These are phyloP conservation scores for Papilio demoleus DNA, from an alignment of 2,888 invertebrate genomes.

Conservation along the genomic window DNA sequence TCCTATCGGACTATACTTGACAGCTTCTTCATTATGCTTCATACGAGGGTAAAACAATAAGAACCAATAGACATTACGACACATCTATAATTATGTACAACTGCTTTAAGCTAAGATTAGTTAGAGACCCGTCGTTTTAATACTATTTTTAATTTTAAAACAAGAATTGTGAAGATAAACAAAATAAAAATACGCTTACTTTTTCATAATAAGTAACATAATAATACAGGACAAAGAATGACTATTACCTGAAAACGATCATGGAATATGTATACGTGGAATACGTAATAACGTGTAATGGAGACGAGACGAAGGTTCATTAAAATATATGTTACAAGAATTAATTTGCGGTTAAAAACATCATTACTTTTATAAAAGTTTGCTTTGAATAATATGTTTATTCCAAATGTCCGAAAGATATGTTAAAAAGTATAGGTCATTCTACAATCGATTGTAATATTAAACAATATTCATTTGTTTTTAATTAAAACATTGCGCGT, in stretches of 20 bases:
- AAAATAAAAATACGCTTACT: not conserved
- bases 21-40: too few species aligned
- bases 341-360: not conserved
- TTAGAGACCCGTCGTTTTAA: too few species aligned
- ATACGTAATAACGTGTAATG: not conserved
- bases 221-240: not conserved
- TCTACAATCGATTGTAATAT: not conserved
- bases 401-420: too few species aligned
- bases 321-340: not conserved
- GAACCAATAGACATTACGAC: too few species aligned
- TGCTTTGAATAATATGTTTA: not conserved
- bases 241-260: not conserved
- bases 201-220: slow-evolving; percentile 1
- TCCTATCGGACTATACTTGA: too few species aligned
- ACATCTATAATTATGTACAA: too few species aligned
- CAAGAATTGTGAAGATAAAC: not conserved
- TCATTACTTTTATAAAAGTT: not conserved
- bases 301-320: not conserved
- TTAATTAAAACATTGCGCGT: slow-evolving; percentile 40
- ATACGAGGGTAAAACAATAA: too few species aligned
- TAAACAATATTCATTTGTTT: slow-evolving; percentile 29
- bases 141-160: not conserved
- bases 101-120: too few species aligned
- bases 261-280: slow-evolving; percentile 1
- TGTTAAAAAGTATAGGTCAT: too few species aligned